A percentile compares a stretch with the other conserved stretches of the same genome.
Conservation (phyloP, 2,113 vertebrate species). For the Syngnathus scovelli region DNA sequence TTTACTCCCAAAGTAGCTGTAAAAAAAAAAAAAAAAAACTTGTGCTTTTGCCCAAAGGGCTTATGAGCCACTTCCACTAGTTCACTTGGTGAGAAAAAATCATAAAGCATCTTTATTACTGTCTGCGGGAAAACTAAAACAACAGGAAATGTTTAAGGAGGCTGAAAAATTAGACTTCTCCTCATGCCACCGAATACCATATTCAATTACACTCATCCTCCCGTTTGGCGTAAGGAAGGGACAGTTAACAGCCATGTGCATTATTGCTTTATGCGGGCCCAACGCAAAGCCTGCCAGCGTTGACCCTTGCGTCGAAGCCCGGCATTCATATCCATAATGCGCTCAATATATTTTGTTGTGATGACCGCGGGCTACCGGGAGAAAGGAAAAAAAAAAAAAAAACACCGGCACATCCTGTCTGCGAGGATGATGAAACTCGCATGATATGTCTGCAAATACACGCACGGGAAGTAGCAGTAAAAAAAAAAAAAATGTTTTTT, state of each 20-base stretch:
- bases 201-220: constrained; percentile 62
- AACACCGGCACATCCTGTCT: constrained; percentile 66
- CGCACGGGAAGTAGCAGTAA: constrained; percentile 23
- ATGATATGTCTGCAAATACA: constrained; percentile 58
- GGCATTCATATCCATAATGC: constrained; percentile 78
- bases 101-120: constrained; percentile 32
- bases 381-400: constrained; percentile 61
- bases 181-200: constrained; percentile 49
- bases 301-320: constrained; percentile 71
- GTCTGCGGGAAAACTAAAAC: constrained; percentile 47
- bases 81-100: constrained; percentile 33
- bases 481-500: constrained; percentile 24
- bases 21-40: constrained; percentile 7
- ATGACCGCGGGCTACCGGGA: constrained; percentile 65
- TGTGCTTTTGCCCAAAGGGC: constrained; percentile 19
- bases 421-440: constrained; percentile 62
- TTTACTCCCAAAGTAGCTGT: constrained; percentile 32
- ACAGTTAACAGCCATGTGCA: constrained; percentile 62
- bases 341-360: constrained; percentile 75
- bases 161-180: constrained; percentile 49
- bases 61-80: constrained; percentile 34
- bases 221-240: constrained; percentile 48
- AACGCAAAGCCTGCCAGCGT: constrained; percentile 63
- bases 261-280: constrained; percentile 72
- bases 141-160: constrained; percentile 54